Percentiles rank a stretch among this genome's conserved stretches.
Evolutionary conservation across 2,113 vertebrate species (phyloP).

Genomic region (Phylloscopus whistleri): DNA sequence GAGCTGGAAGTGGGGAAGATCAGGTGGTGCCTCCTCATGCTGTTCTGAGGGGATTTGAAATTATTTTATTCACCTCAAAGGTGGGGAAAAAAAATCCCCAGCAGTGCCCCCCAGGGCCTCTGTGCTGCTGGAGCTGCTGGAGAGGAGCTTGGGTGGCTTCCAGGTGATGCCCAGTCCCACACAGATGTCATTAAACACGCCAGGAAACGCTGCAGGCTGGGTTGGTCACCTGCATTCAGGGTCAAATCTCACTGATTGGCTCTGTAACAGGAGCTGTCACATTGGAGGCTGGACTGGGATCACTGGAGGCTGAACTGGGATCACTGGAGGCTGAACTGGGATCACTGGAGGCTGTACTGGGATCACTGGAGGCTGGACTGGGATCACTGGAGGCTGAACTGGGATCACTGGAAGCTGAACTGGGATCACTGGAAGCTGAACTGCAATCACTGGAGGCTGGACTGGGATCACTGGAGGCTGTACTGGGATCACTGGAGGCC

Average conservation of each 20-base stretch:
- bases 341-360: too few species aligned
- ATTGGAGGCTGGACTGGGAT: not conserved
- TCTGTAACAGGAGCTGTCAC: accelerated
- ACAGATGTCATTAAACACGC: accelerated
- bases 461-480: too few species aligned
- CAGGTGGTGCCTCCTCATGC: accelerated
- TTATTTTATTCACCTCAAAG: not conserved
- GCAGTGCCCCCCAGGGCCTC: accelerated
- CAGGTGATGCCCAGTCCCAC: not conserved
- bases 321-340: too few species aligned
- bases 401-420: too few species aligned
- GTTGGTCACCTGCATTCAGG: accelerated
- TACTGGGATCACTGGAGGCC: too few species aligned
- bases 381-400: too few species aligned
- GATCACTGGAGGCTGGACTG: too few species aligned
- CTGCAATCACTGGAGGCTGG: too few species aligned
- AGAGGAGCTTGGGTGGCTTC: not conserved
- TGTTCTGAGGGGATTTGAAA: not conserved
- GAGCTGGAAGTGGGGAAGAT: not conserved
- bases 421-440: too few species aligned
- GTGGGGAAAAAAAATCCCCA: not conserved
- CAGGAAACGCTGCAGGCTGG: not conserved
- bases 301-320: too few species aligned
- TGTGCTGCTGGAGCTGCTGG: not conserved
- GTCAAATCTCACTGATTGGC: not conserved